Evolutionary conservation across 2,113 vertebrate genomes (phyloP), one percentile per base, ranked within the genome.

Genomic region (Collichthys lucidus): DNA sequence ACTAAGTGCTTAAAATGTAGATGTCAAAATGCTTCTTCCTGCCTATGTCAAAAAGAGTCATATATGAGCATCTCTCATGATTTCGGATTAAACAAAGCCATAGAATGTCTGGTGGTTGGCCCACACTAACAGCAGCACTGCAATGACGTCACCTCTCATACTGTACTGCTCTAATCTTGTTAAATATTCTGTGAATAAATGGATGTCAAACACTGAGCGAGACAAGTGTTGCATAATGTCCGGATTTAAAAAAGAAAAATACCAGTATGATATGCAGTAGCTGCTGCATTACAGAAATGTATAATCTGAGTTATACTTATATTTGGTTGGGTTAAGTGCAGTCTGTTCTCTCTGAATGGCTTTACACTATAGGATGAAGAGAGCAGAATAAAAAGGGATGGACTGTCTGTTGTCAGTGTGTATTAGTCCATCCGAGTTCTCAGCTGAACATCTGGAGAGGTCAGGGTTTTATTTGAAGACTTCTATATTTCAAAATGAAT

Each of bases 31-130:
- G 53, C 64, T 40, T 56, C 68, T 61, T 40, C 8, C 26, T 64
- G 11, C 26, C 14, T 5, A 57, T 42, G 19, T 49, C 35, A 56
- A 65, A 72, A 46, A 65, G 2, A 65, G 44, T 60, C 44, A 24
- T 53, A 56, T 81, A 64, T 64, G 56, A 82, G 76, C 68, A 84
- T 89, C 66, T 14, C 11, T 76, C 74, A 52, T 64, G 62, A 49
- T 76, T 79, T 72, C 31, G 56, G 70, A 86, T 83, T 76, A 75
- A 67, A 68, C 42, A 31, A 46, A 65, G 40, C 57, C 55, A 70
- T 60, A 50, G 46, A 12, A 50, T 1, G 1, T 47, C 22, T 5
- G 79, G 17, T 55, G 55, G 53, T 40, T 17, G 35, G 74, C 50
- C 44, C n/a, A 16, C 59, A 2, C 29, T 72, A 15, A 16, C 66